Evolutionary conservation across 2,113 vertebrate species (phyloP).

Genomic region (Salvator merianae): DNA sequence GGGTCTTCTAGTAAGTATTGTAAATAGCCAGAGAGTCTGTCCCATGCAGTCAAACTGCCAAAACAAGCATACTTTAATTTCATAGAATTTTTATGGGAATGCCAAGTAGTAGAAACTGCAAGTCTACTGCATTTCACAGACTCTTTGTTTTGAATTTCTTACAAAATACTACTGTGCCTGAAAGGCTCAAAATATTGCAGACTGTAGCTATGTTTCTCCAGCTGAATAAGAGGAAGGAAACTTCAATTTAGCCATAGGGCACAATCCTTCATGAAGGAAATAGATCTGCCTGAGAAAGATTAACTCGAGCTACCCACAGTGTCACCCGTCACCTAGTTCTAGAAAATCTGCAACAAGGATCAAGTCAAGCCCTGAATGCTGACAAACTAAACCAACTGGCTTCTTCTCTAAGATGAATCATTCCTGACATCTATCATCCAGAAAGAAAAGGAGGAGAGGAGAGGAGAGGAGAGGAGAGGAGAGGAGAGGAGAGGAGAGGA

Average conservation of each 20-base stretch:
- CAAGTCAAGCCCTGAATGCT: background rate
- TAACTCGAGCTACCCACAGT: background rate
- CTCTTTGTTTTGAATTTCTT: background rate
- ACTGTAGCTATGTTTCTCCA: background rate
- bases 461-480: background rate
- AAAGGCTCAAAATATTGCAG: background rate
- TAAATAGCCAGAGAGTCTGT: too few relatives aligned
- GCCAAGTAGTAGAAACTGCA: background rate
- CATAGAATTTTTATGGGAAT: background rate
- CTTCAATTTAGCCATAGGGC: background rate
- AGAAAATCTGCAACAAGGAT: rapidly evolving
- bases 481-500: too few relatives aligned
- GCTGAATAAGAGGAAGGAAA: background rate
- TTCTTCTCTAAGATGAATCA: conserved; percentile 5
- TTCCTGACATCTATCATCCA: rapidly evolving
- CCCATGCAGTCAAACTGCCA: too few relatives aligned
- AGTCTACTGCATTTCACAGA: background rate
- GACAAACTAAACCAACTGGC: background rate
- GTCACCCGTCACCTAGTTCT: background rate
- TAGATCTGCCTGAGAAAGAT: background rate
- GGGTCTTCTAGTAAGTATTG: too few relatives aligned
- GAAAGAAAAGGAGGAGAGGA: conserved; percentile 26
- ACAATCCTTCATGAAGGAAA: background rate
- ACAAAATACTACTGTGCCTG: background rate
- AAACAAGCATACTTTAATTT: too few relatives aligned